Evolutionary conservation across 2,797 vertebrate species (phyloP).

Genomic region (Telmatherina bonti): DNA sequence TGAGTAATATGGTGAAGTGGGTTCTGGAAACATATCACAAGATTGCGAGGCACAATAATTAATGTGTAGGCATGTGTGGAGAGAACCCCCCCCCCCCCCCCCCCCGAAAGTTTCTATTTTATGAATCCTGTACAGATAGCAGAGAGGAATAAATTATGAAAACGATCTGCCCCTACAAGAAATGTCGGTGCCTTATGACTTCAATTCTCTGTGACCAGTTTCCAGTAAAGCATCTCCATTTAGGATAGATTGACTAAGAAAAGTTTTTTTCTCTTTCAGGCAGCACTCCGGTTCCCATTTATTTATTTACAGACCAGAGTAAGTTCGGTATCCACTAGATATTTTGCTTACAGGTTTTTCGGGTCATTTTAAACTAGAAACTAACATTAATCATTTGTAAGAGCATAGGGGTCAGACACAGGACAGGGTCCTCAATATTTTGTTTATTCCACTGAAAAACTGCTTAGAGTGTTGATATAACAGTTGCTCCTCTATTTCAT

Average conservation of each 20-base stretch:
- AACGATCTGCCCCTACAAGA: constrained; percentile 13
- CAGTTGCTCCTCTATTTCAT: too few species aligned
- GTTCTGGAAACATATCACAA: constrained; percentile 14
- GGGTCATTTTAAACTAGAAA: not conserved
- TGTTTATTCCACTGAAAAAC: too few species aligned
- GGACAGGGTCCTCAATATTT: too few species aligned
- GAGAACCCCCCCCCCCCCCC: too few species aligned
- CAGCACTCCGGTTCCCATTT: not conserved
- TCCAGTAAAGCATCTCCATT: constrained; percentile 18
- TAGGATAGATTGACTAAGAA: not conserved
- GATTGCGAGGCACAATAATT: constrained; percentile 38
- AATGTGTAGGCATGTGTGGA: constrained; percentile 7
- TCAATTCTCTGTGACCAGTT: constrained; percentile 36
- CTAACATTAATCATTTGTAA: not conserved
- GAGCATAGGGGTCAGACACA: too few species aligned
- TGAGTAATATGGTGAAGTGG: constrained; percentile 51
- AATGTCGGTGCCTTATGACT: constrained; percentile 19
- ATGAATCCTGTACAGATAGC: constrained; percentile 27
- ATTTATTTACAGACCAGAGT: not conserved
- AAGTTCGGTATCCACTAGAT: not conserved
- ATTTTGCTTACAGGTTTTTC: not conserved
- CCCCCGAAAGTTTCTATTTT: constrained; percentile 16
- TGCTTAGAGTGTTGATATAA: too few species aligned
- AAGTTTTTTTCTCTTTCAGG: not conserved
- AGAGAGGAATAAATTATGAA: constrained; percentile 37